Percentiles rank a stretch among this genome's conserved stretches.
Evolutionary conservation across 2,888 invertebrate species (phyloP).

Genomic region (Sphecodes monilicornis): DNA sequence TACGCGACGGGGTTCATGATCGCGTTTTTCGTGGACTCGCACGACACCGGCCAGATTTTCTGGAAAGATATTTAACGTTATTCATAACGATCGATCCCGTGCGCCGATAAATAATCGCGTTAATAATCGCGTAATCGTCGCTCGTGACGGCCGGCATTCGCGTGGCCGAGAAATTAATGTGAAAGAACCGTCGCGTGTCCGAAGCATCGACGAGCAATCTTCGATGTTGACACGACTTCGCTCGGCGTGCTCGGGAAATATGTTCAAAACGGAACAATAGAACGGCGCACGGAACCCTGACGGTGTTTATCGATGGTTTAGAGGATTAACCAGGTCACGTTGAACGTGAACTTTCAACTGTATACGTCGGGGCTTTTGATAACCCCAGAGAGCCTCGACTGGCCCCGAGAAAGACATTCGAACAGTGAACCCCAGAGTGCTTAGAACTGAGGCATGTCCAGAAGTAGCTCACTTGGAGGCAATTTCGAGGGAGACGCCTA

Average conservation of each 20-base stretch:
- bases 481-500: too few species aligned
- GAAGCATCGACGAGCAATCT: slow-evolving; percentile 30
- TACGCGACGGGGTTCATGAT: not conserved
- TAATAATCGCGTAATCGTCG: slow-evolving; percentile 61
- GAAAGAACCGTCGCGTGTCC: slow-evolving; percentile 33
- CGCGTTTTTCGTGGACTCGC: slow-evolving; percentile 14
- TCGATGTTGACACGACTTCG: slow-evolving; percentile 12
- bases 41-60: slow-evolving; percentile 48
- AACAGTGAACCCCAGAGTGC: not conserved
- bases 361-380: not conserved
- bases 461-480: too few species aligned
- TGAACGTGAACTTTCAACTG: not conserved
- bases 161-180: slow-evolving; percentile 33
- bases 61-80: slow-evolving; percentile 52
- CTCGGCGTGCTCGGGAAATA: too few species aligned
- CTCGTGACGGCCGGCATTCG: slow-evolving; percentile 2
- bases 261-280: not conserved
- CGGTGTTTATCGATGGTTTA: not conserved
- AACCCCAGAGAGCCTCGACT: not conserved
- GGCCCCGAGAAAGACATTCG: not conserved
- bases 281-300: not conserved
- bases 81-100: slow-evolving; percentile 54
- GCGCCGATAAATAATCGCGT: slow-evolving; percentile 65
- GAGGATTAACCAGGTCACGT: not conserved
- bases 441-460: too few species aligned